A percentile compares a stretch with the other conserved stretches of the same genome.
phyloP scores from a whole-genome alignment of 2,888 invertebrate genomes.

The Axea sp. region DNA sequence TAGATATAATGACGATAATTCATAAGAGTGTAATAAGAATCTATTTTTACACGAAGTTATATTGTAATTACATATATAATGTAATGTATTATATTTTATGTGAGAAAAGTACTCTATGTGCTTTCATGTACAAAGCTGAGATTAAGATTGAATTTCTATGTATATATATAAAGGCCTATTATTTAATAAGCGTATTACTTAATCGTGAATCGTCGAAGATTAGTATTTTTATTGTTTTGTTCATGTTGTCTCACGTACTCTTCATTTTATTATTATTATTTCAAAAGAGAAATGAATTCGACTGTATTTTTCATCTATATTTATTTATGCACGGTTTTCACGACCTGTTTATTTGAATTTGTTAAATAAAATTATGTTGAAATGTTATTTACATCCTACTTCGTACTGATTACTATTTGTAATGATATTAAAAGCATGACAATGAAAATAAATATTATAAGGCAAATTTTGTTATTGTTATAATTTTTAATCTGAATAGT shows the following conservation, averaged over 20 bases:
- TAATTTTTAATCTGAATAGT: no score
- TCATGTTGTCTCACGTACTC: conserved; percentile 1
- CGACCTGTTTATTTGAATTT: neutral
- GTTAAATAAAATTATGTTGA: conserved; percentile 8
- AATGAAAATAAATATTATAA: no score
- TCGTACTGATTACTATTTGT: no score
- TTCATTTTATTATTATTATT: neutral
- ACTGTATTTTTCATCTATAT: conserved; percentile 4
- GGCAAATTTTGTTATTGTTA: no score
- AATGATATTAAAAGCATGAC: no score
- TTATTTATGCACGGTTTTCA: conserved; percentile 7
- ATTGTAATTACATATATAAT: no score
- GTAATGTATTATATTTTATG: conserved; percentile 18
- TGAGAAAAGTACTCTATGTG: neutral
- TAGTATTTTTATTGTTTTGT: conserved; percentile 11
- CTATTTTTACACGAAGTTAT: conserved; percentile 18
- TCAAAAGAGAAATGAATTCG: neutral
- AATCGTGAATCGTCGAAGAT: neutral
- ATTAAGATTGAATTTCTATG: conserved; percentile 25
- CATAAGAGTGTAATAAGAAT: conserved; percentile 2
- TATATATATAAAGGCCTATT: neutral
- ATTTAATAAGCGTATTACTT: conserved; percentile 6
- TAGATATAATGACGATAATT: neutral
- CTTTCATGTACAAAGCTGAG: conserved; percentile 24
- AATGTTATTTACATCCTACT: no score